Base-by-base conservation (phyloP, 2,113 vertebrate species). In the Oryzias melastigma region DNA sequence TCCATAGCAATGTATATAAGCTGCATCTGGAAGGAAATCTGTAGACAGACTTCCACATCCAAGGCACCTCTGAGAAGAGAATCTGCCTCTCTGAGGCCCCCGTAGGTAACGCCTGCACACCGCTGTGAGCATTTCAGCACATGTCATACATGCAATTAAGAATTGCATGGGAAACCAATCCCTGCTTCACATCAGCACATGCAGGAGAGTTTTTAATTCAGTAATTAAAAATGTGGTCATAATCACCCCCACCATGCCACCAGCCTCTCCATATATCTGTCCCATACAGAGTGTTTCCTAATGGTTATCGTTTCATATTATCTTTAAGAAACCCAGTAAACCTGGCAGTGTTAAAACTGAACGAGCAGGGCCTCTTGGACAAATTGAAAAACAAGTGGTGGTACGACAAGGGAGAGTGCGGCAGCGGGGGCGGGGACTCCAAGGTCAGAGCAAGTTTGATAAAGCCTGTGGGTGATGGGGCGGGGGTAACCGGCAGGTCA, bases 321-420 rank as follows among this genome's bases (percentile, higher is more conserved):
- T 86, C 91, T 98, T 96, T 94, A 97, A 99, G 97, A 99, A 98
- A 99, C 93, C 96, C 95, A 94, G 97, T 99, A 94, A 99, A 98
- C 95, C 95, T 99, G 96, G 97, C 97, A 96, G 97, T 99, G 93
- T 98, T 99, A 95, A 99, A 98, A 98, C 96, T 99, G 94, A 99
- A 99, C 94, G 97, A 99, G 94, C 97, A 99, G 93, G 97, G 97
- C 91, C 96, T 98, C 94, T 95, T 99, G 97, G 97, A 99, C 97
- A 99, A 98, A 98, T 96, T 99, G 95, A 99, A 99, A 98, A 99
- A 99, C 96, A 99, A 98, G 95, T 99, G 97, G 97, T 99, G 97
- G 97, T 99, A 98, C 95, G 97, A 98, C 96, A 99, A 98, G 19
- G 97, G 97, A 20, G 97, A 99, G 88, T 99, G 97, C 91, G 97